A percentile compares a stretch with the other conserved stretches of the same genome.
These are phyloP conservation scores for Apodemia hepburni DNA, from an alignment of 2,888 invertebrate species.

Conservation along the genomic window DNA sequence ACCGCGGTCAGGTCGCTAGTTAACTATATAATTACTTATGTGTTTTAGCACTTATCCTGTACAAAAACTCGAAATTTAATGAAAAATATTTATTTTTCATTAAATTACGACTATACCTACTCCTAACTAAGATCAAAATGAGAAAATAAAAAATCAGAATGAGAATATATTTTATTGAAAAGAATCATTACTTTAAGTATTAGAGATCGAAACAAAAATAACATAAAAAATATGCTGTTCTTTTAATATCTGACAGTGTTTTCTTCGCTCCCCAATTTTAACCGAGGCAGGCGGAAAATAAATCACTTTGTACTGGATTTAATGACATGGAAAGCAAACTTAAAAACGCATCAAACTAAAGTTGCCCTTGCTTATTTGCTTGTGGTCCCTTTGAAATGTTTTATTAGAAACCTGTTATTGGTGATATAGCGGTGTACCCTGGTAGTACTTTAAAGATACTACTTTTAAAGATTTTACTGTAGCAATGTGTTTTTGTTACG, in stretches of 20 bases:
- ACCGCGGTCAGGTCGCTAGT: too few relatives aligned
- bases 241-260: constrained; percentile 13
- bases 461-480: too few relatives aligned
- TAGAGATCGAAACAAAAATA: background rate
- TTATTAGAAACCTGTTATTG: constrained; percentile 5
- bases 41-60: too few relatives aligned
- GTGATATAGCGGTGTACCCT: background rate
- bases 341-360: constrained; percentile 35
- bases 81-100: too few relatives aligned
- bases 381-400: constrained; percentile 23
- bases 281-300: constrained; percentile 25
- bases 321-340: constrained; percentile 33
- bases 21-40: too few relatives aligned
- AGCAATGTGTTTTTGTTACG: too few relatives aligned
- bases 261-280: constrained; percentile 15
- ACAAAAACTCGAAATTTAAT: too few relatives aligned
- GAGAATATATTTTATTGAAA: too few relatives aligned
- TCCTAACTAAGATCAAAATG: too few relatives aligned
- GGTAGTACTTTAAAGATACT: too few relatives aligned
- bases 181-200: background rate
- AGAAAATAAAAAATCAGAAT: too few relatives aligned
- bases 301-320: constrained; percentile 32
- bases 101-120: too few relatives aligned
- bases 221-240: background rate
- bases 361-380: constrained; percentile 27